These are phyloP conservation scores for Drosophila carrolli DNA, from an alignment of 1,140 invertebrate species.

Conservation along the genomic window DNA sequence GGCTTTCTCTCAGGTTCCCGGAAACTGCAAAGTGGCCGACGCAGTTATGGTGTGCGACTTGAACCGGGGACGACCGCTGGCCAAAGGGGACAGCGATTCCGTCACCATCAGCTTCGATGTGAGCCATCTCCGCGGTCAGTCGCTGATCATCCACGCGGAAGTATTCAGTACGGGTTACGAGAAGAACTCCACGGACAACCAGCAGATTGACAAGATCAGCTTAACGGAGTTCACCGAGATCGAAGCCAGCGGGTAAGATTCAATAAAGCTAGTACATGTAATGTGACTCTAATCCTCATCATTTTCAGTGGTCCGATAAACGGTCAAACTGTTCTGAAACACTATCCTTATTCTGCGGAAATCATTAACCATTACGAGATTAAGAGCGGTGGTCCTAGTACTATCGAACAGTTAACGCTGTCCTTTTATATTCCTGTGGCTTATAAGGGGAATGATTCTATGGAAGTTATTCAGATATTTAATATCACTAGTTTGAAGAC, in stretches of 20 bases:
- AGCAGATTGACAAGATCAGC: constrained; percentile 66
- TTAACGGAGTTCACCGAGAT: constrained; percentile 84
- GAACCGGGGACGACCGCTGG: constrained; percentile 64
- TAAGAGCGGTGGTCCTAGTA: constrained; percentile 77
- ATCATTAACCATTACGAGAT: constrained; percentile 77
- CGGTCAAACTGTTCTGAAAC: constrained; percentile 60
- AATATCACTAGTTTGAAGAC: constrained; percentile 65
- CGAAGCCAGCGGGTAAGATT: constrained; percentile 83
- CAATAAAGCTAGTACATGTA: background rate
- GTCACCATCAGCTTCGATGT: constrained; percentile 82
- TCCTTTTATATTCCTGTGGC: constrained; percentile 73
- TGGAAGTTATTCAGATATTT: constrained; percentile 61
- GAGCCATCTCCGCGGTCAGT: constrained; percentile 58
- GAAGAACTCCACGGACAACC: constrained; percentile 70
- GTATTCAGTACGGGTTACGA: constrained; percentile 85
- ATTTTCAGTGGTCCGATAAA: constrained; percentile 61
- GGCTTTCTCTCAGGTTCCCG: constrained; percentile 81
- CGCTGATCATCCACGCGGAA: constrained; percentile 68
- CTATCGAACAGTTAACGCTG: constrained; percentile 62
- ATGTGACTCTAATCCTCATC: too few species aligned
- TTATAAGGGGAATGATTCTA: constrained; percentile 57
- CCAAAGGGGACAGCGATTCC: constrained; percentile 59
- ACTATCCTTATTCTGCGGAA: constrained; percentile 54
- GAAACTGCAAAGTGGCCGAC: constrained; percentile 72
- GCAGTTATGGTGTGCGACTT: constrained; percentile 75